Evolutionary conservation across 2,888 invertebrate species (phyloP).

Genomic region (Elgonia sp.): DNA sequence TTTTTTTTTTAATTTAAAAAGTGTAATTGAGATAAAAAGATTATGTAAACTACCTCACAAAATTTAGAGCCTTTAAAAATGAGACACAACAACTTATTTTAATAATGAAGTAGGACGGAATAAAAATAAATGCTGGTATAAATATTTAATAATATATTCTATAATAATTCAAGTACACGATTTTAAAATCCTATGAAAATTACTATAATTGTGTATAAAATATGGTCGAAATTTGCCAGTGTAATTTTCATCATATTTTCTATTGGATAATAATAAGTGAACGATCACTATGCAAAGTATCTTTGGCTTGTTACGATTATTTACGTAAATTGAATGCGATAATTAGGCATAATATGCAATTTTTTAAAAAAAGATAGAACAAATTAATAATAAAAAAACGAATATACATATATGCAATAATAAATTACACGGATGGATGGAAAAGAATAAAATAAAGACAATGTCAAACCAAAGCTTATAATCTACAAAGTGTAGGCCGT

Average conservation of each 20-base stretch:
- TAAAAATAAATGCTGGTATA: conserved; percentile 15
- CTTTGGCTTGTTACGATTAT: conserved; percentile 32
- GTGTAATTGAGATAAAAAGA: no score
- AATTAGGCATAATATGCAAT: conserved; percentile 14
- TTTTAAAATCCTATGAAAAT: conserved; percentile 39
- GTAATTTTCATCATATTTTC: conserved; percentile 2
- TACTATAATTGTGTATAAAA: conserved; percentile 38
- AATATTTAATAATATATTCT: conserved; percentile 25
- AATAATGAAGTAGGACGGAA: neutral
- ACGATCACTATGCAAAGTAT: conserved; percentile 14
- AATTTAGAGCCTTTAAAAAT: no score
- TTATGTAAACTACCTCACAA: no score
- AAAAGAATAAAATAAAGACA: neutral
- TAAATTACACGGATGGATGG: neutral
- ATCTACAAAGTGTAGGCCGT: conserved; percentile 12
- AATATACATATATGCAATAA: neutral
- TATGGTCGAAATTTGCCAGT: conserved; percentile 28
- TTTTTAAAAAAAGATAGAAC: neutral
- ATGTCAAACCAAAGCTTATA: conserved; percentile 17
- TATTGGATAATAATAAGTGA: conserved; percentile 28
- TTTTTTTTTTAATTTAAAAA: no score
- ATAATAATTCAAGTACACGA: conserved; percentile 43
- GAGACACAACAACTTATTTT: neutral
- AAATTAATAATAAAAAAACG: neutral
- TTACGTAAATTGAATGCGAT: conserved; percentile 23